A percentile compares a stretch with the other conserved stretches of the same genome.
Evolutionary conservation across 2,113 vertebrate species (phyloP).

Genomic region (Centropus unirufus): DNA sequence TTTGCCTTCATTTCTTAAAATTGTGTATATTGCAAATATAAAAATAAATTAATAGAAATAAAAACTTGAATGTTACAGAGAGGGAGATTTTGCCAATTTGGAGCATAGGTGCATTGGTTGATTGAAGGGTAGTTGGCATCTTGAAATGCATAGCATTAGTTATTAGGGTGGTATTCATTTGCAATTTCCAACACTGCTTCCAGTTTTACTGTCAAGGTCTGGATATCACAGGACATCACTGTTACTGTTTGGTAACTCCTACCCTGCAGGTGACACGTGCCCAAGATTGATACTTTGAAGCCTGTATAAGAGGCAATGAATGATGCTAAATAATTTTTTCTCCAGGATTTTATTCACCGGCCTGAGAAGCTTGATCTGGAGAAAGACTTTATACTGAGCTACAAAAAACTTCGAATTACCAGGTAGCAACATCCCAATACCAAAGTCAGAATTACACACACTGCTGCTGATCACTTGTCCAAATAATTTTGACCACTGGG

Average conservation of each 20-base stretch:
- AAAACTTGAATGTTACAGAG: neutral
- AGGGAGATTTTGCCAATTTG: neutral
- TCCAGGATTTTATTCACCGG: neutral
- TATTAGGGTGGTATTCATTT: neutral
- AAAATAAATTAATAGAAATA: neutral
- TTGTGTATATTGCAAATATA: neutral
- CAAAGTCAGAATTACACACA: slow-evolving; percentile 42
- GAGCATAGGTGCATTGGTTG: neutral
- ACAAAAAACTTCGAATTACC: slow-evolving; percentile 31
- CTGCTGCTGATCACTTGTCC: slow-evolving; percentile 40
- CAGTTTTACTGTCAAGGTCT: neutral
- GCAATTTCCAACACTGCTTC: neutral
- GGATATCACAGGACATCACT: neutral
- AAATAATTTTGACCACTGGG: slow-evolving; percentile 65
- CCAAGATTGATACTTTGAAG: neutral
- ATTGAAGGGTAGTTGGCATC: neutral
- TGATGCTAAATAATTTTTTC: neutral
- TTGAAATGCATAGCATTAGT: neutral
- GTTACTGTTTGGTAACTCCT: neutral
- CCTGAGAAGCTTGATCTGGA: neutral
- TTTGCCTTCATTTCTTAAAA: neutral
- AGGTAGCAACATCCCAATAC: slow-evolving; percentile 34
- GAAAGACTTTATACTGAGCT: neutral
- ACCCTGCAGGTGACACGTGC: accelerated
- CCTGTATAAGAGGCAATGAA: neutral